Percentiles rank a stretch among this genome's conserved stretches.
phyloP scores from a whole-genome alignment of 2,888 invertebrate species.

The Lacanobia wlatinum region DNA sequence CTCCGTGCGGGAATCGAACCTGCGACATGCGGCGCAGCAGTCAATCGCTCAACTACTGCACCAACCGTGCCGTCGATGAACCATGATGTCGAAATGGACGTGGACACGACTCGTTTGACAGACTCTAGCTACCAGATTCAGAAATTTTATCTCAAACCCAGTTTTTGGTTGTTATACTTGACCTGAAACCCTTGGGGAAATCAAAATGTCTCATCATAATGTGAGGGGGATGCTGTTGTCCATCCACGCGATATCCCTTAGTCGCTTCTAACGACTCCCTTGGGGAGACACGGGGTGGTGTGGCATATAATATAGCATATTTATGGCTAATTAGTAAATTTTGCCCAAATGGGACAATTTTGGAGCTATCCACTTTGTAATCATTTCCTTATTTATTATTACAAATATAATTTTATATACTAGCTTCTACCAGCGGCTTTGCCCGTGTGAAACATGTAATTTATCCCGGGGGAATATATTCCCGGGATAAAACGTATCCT shows the following conservation, averaged over 20 bases:
- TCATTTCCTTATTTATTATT: not conserved
- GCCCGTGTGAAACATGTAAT: no score
- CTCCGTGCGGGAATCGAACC: no score
- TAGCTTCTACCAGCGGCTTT: no score
- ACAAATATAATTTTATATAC: no score
- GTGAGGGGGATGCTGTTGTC: constrained; percentile 31
- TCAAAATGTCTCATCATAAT: constrained; percentile 45
- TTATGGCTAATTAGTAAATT: constrained; percentile 3
- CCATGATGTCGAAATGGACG: no score
- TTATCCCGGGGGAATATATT: no score
- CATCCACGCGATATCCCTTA: constrained; percentile 30
- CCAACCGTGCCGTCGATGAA: no score
- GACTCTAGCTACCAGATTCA: not conserved
- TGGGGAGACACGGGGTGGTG: constrained; percentile 14
- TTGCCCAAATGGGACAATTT: constrained; percentile 2
- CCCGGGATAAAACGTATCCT: no score
- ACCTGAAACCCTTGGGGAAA: constrained; percentile 42
- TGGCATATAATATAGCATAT: constrained; percentile 5
- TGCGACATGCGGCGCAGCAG: no score
- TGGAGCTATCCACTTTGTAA: not conserved
- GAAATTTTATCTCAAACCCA: not conserved
- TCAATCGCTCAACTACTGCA: no score
- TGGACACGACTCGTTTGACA: no score
- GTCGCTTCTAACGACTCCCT: constrained; percentile 45
- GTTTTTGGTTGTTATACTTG: constrained; percentile 16